Evolutionary conservation across 2,797 vertebrate species (phyloP).

Genomic region (Aratinga solstitialis): DNA sequence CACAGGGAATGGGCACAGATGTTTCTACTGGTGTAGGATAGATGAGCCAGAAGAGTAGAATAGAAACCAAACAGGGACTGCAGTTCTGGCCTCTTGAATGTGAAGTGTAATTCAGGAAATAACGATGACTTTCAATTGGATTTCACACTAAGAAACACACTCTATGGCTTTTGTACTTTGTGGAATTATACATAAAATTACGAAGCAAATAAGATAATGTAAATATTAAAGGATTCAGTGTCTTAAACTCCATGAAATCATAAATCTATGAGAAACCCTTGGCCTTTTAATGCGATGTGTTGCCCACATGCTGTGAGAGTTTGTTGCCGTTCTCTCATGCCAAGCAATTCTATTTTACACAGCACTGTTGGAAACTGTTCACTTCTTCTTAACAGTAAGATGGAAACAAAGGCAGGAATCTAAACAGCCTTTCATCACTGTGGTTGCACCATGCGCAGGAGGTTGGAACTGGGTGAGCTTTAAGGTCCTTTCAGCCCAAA

Average conservation of each 20-base stretch:
- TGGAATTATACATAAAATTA: not conserved
- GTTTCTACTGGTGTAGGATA: not conserved
- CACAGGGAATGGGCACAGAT: not conserved
- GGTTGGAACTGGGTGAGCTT: not conserved
- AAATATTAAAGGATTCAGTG: not conserved
- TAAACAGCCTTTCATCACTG: not conserved
- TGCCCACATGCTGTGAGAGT: not conserved
- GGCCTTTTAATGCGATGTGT: not conserved
- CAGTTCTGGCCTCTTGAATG: not conserved
- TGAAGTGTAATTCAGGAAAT: not conserved
- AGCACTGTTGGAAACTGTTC: not conserved
- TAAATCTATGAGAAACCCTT: not conserved
- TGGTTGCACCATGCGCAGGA: not conserved
- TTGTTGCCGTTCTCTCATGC: not conserved
- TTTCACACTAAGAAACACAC: not conserved
- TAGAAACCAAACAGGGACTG: not conserved
- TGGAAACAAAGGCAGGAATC: not conserved
- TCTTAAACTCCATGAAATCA: conserved; percentile 10
- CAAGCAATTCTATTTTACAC: not conserved
- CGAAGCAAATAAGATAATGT: not conserved
- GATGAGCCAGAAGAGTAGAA: not conserved
- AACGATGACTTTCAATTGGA: not conserved
- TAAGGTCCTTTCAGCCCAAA: not conserved
- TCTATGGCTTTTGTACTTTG: not conserved
- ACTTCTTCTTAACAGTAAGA: not conserved